Conservation (phyloP, 2,888 invertebrate species). For the Calameuta pallipes region DNA sequence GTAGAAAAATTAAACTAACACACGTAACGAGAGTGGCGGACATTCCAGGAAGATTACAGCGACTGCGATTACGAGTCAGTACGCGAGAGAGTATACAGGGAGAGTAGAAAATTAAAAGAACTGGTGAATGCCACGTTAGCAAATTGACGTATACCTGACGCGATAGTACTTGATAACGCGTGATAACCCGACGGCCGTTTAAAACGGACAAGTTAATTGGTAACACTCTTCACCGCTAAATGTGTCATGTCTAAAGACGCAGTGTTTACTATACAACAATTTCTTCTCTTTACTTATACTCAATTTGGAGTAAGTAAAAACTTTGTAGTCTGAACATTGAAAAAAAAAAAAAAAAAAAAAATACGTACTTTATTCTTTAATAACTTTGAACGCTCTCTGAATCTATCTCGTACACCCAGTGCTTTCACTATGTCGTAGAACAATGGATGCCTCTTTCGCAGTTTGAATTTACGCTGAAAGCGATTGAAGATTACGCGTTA, state of each 20-base stretch:
- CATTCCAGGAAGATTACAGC: background rate
- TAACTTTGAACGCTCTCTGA: background rate
- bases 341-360: background rate
- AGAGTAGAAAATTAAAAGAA: background rate
- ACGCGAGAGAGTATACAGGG: background rate
- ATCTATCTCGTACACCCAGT: background rate
- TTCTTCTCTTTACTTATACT: background rate
- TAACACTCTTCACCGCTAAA: background rate
- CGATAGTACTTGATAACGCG: background rate
- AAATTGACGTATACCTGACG: background rate
- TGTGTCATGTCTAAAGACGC: no score
- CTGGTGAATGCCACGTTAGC: background rate
- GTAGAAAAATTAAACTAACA: background rate
- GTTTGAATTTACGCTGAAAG: background rate
- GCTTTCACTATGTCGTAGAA: background rate
- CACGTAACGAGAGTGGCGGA: background rate
- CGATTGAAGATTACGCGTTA: background rate
- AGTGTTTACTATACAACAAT: no score
- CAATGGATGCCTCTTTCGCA: background rate
- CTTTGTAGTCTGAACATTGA: background rate
- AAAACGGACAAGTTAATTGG: background rate
- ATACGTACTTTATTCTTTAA: background rate
- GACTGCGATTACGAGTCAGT: background rate
- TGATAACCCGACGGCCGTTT: background rate
- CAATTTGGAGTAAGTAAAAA: background rate